These are phyloP conservation scores for Salticus scenicus DNA, from an alignment of 2,888 invertebrate species.

Conservation along the genomic window DNA sequence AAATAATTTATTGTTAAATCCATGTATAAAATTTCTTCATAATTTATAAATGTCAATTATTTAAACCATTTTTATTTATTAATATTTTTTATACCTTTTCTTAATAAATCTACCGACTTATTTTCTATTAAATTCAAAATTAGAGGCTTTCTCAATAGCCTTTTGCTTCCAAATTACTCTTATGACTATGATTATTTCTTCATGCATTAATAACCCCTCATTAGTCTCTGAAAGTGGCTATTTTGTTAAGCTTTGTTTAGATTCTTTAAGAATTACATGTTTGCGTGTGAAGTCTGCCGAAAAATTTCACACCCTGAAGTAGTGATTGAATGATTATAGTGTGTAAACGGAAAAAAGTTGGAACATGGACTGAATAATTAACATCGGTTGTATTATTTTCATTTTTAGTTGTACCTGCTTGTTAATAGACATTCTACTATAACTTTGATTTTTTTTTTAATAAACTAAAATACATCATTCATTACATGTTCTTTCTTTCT, in stretches of 20 bases:
- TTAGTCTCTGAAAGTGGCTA: background rate
- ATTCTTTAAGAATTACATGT: background rate
- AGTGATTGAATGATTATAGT: background rate
- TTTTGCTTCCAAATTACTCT: background rate
- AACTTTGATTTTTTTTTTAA: background rate
- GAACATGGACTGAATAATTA: slow-evolving; percentile 11
- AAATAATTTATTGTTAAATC: no score
- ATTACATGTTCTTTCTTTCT: background rate
- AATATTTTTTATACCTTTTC: no score
- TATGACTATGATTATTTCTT: background rate
- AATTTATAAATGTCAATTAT: no score
- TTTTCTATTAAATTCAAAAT: no score
- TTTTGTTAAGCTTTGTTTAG: background rate
- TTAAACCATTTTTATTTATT: no score
- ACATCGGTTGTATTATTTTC: background rate
- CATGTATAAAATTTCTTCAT: no score
- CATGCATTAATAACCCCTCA: background rate
- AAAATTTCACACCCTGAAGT: background rate
- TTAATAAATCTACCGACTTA: no score
- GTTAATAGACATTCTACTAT: background rate
- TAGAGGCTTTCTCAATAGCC: no score
- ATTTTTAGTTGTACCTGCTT: background rate
- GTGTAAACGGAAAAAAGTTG: background rate
- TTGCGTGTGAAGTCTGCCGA: background rate
- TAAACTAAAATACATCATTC: background rate